Evolutionary conservation across 1,140 invertebrate genomes (phyloP), one percentile per base, ranked within the genome.

Genomic region (Diorhabda sublineata): DNA sequence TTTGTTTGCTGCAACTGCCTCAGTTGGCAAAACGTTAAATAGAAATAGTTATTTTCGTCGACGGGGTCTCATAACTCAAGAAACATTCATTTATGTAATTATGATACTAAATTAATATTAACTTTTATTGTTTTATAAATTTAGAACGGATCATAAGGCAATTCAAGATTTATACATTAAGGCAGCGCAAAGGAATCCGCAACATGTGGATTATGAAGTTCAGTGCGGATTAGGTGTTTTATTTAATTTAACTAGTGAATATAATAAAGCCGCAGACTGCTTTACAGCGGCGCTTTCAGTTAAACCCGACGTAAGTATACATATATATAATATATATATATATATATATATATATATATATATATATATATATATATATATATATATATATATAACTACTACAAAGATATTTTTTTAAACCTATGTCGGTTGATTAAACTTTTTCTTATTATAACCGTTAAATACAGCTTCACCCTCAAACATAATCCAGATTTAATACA

Each of bases 231-330:
- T 99, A 5, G 97, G 97, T 5, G 94, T 99, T 4, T 84, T 99
- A 44, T 98, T 98, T 77, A 98, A 98, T 84, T 85, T 99, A 7
- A 93, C 91, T 52, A 91, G 91, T 58, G 96, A 99, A 80, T 98
- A 93, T 82, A 92, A 97, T 74, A 98, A 98, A 85, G 97, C 97
- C 42, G 91, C 92, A 3, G 98, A 99, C 83, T 99, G 96, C 83
- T 98, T 99, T 81, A 88, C 89, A 78, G 87, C 95, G 52, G 97
- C 97, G 2, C 80, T 99, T 6, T 89, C 91, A 81, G 90, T 91
- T 5, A 86, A 87, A 76, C 92, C 91, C 43, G 85, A 96, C 74
- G 92, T 91, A 82, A 84, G 80, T 81, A 5, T 68, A 4, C 56
- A 52, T 52, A 11, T 26, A 26, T 26, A 26, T 26, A 26, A 26